phyloP scores from a whole-genome alignment of 2,797 vertebrate genomes.

The Odontamblyopus rebecca region DNA sequence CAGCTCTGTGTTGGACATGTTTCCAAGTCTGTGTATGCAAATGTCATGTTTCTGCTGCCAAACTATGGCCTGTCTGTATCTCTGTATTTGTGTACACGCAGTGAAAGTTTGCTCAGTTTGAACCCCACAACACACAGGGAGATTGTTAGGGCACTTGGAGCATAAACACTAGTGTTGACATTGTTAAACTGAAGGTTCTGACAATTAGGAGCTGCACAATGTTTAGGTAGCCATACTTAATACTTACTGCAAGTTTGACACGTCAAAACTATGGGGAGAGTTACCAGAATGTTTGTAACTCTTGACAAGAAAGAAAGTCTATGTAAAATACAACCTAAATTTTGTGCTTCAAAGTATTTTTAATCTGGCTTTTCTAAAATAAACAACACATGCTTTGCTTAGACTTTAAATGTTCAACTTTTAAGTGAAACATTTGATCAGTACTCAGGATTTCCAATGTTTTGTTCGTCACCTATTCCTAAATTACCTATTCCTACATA shows the following conservation, averaged over 20 bases:
- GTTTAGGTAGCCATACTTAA: neutral
- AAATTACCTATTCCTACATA: too few species aligned
- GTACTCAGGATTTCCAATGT: neutral
- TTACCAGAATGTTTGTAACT: neutral
- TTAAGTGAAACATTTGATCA: neutral
- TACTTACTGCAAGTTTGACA: neutral
- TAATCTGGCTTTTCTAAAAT: neutral
- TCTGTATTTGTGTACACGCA: neutral
- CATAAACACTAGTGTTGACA: constrained; percentile 4
- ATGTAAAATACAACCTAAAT: neutral
- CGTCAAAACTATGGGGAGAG: neutral
- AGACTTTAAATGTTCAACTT: neutral
- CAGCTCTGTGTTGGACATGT: constrained; percentile 21
- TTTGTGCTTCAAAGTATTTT: neutral
- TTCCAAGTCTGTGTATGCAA: constrained; percentile 14
- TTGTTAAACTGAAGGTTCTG: neutral
- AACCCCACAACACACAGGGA: neutral
- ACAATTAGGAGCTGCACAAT: neutral
- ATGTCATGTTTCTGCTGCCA: constrained; percentile 10
- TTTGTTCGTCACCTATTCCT: too few species aligned
- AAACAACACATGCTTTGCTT: neutral
- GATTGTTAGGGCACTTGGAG: constrained; percentile 7
- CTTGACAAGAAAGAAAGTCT: neutral
- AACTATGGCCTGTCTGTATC: constrained; percentile 8
- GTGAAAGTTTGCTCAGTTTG: constrained; percentile 18